Percentiles rank a stretch among this genome's conserved stretches.
phyloP scores from a whole-genome alignment of 2,888 invertebrate species.

The Ormyrus rosae region DNA sequence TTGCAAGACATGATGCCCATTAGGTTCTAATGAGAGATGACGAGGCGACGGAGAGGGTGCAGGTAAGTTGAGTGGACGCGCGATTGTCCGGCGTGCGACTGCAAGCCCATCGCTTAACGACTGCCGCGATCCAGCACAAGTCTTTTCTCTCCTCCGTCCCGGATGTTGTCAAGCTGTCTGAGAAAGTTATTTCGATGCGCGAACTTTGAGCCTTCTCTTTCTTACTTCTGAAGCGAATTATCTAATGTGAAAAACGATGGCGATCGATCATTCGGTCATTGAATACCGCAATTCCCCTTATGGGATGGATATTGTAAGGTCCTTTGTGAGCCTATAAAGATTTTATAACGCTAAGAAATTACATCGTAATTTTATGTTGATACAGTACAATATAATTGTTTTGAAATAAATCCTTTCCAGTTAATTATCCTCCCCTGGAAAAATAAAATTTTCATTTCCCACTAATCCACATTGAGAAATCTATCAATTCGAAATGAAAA shows the following conservation, averaged over 20 bases:
- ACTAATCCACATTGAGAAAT: background rate
- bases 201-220: conserved; percentile 19
- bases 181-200: conserved; percentile 61
- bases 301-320: too few species aligned
- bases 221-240: too few species aligned
- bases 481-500: background rate
- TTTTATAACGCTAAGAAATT: too few species aligned
- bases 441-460: too few species aligned
- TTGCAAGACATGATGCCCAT: background rate
- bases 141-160: conserved; percentile 43
- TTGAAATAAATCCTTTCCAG: too few species aligned
- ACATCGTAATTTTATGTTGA: too few species aligned
- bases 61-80: background rate
- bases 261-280: too few species aligned
- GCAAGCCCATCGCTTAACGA: conserved; percentile 67
- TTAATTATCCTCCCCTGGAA: too few species aligned
- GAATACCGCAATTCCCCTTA: too few species aligned
- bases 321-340: too few species aligned
- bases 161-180: conserved; percentile 58
- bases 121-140: conserved; percentile 60
- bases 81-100: conserved; percentile 10
- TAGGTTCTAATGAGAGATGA: conserved; percentile 13
- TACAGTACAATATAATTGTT: too few species aligned
- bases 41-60: background rate
- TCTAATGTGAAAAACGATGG: too few species aligned